Conservation (phyloP, 30 jellyfish, hydroid and myxozoan species). For the Hydractinia echinata region DNA sequence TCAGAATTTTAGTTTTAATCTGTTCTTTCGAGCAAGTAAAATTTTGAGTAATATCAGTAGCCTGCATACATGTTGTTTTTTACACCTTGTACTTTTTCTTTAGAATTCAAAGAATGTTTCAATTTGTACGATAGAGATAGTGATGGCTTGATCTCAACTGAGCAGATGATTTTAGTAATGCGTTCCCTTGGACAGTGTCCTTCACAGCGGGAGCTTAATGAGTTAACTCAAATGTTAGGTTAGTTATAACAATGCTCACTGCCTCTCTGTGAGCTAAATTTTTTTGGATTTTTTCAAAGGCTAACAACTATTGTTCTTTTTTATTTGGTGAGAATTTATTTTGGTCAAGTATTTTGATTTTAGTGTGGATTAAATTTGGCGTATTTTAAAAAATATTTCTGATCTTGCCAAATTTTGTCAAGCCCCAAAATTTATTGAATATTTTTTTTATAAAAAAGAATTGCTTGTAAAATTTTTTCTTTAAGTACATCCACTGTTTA, state of each 20-base stretch:
- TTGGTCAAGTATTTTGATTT: background rate
- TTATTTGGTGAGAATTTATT: no score
- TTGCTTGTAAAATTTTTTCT: no score
- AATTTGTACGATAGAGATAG: constrained; percentile 94
- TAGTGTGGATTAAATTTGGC: background rate
- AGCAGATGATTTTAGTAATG: constrained; percentile 79
- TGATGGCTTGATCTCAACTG: constrained; percentile 90
- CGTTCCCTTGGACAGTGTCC: constrained; percentile 95
- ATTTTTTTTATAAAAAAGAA: no score
- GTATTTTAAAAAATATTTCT: background rate
- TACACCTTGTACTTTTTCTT: no score
- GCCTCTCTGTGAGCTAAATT: background rate
- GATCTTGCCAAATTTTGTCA: background rate
- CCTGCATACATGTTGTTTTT: background rate
- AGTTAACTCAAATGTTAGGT: constrained; percentile 50
- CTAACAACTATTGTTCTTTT: no score
- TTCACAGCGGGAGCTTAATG: constrained; percentile 73
- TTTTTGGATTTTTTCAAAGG: no score
- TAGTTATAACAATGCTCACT: background rate
- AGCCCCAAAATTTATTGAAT: no score
- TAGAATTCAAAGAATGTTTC: constrained; percentile 46
- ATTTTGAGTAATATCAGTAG: no score
- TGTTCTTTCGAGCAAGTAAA: no score
- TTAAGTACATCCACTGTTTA: no score
- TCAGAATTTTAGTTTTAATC: no score